These are phyloP conservation scores for Bactericera cockerelli DNA, from an alignment of 1,140 invertebrate species.

Conservation along the genomic window DNA sequence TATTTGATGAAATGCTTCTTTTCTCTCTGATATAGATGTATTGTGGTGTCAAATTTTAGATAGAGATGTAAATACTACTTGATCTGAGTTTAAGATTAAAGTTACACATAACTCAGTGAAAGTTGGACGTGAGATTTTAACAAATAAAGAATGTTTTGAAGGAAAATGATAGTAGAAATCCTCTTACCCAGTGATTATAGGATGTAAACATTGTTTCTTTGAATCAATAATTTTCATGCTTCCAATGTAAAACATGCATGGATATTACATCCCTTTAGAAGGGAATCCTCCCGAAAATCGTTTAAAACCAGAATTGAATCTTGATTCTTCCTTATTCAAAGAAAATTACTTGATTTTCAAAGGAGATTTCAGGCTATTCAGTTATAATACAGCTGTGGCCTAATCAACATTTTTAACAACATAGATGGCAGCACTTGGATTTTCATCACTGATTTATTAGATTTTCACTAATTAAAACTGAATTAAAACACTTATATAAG, in stretches of 20 bases:
- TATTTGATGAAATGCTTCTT: too few relatives aligned
- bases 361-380: background rate
- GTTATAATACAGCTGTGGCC: slow-evolving; percentile 1
- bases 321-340: background rate
- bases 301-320: background rate
- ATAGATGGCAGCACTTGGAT: slow-evolving; percentile 8
- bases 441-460: background rate
- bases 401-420: slow-evolving; percentile 7
- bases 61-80: too few relatives aligned
- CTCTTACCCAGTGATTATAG: slow-evolving; percentile 1
- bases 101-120: too few relatives aligned
- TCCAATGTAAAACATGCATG: background rate
- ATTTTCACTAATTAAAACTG: background rate
- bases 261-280: background rate
- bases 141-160: background rate
- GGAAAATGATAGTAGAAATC: background rate
- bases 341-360: background rate
- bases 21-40: too few relatives aligned
- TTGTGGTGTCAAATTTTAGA: too few relatives aligned
- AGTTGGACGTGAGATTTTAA: background rate
- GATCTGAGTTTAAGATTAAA: too few relatives aligned
- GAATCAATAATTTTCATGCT: background rate
- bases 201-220: slow-evolving; percentile 7
- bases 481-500: background rate
- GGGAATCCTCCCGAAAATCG: background rate